Conservation (phyloP, 2,888 invertebrate genomes). For the Lithophane ornitopus region DNA sequence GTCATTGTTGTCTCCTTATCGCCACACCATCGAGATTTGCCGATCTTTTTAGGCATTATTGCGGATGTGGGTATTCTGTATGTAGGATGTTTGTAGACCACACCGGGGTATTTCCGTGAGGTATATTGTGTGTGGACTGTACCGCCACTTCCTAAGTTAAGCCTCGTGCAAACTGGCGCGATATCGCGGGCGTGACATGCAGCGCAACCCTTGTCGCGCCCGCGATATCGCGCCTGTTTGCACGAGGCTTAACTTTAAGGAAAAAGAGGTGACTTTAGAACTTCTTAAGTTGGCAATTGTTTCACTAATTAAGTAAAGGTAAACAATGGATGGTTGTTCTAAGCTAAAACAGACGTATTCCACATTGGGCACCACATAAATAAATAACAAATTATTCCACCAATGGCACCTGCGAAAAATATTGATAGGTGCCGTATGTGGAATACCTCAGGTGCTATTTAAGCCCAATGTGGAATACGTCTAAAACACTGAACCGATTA, state of each 20-base stretch:
- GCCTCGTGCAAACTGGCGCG: no score
- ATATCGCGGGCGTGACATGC: no score
- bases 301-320: background rate
- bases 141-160: background rate
- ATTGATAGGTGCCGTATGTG: no score
- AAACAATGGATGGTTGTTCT: slow-evolving; percentile 21
- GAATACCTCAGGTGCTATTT: no score
- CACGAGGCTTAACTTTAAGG: no score
- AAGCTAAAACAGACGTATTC: no score
- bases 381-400: no score
- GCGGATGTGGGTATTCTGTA: slow-evolving; percentile 52
- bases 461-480: no score
- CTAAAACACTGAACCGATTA: background rate
- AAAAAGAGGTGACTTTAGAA: background rate
- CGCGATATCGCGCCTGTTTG: no score
- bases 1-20: slow-evolving; percentile 76
- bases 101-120: slow-evolving; percentile 32
- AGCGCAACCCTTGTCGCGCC: no score
- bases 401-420: no score
- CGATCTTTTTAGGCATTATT: slow-evolving; percentile 56
- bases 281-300: background rate
- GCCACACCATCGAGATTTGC: slow-evolving; percentile 64
- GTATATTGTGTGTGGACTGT: background rate
- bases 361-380: no score
- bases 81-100: slow-evolving; percentile 47